Percentiles rank a stretch among this genome's conserved stretches.
These are phyloP conservation scores for Scleropages formosus DNA, from an alignment of 2,797 vertebrate genomes.

Conservation along the genomic window DNA sequence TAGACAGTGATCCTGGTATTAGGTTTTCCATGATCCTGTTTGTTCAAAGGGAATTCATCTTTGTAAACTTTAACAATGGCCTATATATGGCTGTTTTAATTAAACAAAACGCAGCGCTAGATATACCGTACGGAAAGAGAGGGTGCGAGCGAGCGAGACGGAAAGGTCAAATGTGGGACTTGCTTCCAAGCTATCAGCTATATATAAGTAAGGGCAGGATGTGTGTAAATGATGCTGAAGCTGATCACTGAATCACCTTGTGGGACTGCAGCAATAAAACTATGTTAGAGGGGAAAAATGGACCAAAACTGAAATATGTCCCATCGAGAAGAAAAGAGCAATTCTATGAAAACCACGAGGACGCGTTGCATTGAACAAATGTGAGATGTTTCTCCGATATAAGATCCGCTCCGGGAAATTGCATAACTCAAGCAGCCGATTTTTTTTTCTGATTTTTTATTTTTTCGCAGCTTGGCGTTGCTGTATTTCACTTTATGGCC, in stretches of 20 bases:
- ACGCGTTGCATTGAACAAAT: not conserved
- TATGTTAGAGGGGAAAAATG: not conserved
- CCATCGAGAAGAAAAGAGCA: not conserved
- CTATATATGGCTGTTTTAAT: constrained; percentile 25
- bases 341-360: not conserved
- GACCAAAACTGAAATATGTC: not conserved
- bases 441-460: not conserved
- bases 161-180: not conserved
- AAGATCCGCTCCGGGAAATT: not conserved
- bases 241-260: not conserved
- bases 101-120: not conserved
- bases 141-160: not conserved
- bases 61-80: constrained; percentile 28
- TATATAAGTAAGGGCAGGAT: not conserved
- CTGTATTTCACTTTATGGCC: not conserved
- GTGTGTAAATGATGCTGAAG: not conserved
- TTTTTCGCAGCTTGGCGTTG: constrained; percentile 6
- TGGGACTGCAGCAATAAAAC: not conserved
- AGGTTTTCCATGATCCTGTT: constrained; percentile 29
- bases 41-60: constrained; percentile 25
- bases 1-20: constrained; percentile 16
- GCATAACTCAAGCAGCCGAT: too few species aligned
- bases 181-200: not conserved
- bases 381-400: not conserved
- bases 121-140: not conserved